phyloP scores from a whole-genome alignment of 2,797 vertebrate species.

The Acipenser transmontanus region DNA sequence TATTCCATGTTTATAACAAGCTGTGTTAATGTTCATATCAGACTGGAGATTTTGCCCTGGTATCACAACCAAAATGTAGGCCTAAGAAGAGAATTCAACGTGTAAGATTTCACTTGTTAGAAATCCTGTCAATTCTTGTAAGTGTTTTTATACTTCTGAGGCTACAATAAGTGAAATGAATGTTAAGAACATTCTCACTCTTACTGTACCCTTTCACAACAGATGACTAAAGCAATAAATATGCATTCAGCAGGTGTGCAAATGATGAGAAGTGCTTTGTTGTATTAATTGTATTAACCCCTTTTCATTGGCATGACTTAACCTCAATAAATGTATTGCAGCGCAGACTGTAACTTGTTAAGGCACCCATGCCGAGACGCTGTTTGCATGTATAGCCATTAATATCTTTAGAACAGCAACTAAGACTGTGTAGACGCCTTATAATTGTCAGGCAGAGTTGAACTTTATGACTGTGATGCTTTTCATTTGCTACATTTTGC shows the following conservation, averaged over 20 bases:
- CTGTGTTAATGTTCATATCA: no score
- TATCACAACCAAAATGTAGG: background rate
- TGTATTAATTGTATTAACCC: slow-evolving; percentile 14
- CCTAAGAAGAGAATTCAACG: background rate
- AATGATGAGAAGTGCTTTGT: slow-evolving; percentile 1
- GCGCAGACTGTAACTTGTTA: no score
- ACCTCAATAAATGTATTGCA: slow-evolving; percentile 21
- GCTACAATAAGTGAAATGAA: slow-evolving; percentile 25
- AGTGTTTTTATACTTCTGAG: slow-evolving; percentile 43
- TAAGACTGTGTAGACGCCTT: no score
- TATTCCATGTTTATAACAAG: no score
- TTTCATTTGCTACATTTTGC: no score
- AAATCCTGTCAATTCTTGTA: slow-evolving; percentile 56
- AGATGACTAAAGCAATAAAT: slow-evolving; percentile 5
- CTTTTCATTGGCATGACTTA: slow-evolving; percentile 16
- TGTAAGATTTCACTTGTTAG: slow-evolving; percentile 49
- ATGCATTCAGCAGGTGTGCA: slow-evolving; percentile 12
- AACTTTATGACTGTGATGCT: no score
- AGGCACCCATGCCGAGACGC: no score
- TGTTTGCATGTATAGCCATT: no score
- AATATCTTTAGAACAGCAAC: no score
- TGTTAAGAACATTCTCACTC: slow-evolving; percentile 37
- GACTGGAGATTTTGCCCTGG: no score
- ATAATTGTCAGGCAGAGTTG: no score
- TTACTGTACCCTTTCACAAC: slow-evolving; percentile 29